Conservation (phyloP, 2,888 invertebrate genomes). For the Lordiphosa fenestrarum region DNA sequence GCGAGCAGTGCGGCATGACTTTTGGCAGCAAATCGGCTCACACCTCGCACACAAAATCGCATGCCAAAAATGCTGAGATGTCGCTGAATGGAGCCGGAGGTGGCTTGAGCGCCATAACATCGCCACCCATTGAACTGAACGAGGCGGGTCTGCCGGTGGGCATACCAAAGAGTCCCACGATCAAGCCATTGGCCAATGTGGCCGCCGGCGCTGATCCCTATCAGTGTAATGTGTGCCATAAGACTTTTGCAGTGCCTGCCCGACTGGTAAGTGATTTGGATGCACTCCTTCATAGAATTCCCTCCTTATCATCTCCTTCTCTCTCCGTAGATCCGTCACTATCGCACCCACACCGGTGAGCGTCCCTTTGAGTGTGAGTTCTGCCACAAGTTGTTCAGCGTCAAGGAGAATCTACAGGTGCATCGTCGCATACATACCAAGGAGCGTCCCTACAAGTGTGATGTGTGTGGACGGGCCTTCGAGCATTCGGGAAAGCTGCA, state of each 20-base stretch:
- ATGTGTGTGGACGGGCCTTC: slow-evolving; percentile 92
- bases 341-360: slow-evolving; percentile 94
- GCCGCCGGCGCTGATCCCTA: slow-evolving; percentile 85
- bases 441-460: slow-evolving; percentile 94
- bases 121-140: slow-evolving; percentile 57
- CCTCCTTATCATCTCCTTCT: neutral
- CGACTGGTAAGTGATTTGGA: slow-evolving; percentile 82
- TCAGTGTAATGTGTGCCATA: slow-evolving; percentile 93
- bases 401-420: slow-evolving; percentile 94
- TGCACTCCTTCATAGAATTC: neutral
- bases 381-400: slow-evolving; percentile 95
- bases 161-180: slow-evolving; percentile 78
- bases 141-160: slow-evolving; percentile 63
- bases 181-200: slow-evolving; percentile 70
- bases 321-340: slow-evolving; percentile 84
- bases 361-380: slow-evolving; percentile 95
- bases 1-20: slow-evolving; percentile 87
- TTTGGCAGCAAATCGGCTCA: slow-evolving; percentile 89
- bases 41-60: slow-evolving; percentile 86
- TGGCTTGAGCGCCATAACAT: neutral
- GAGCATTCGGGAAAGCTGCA: slow-evolving; percentile 95
- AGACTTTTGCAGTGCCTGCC: slow-evolving; percentile 94
- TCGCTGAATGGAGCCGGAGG: slow-evolving; percentile 21
- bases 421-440: slow-evolving; percentile 95
- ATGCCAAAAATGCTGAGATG: slow-evolving; percentile 81